Base-by-base conservation (phyloP, 2,797 vertebrate species). In the Erethizon dorsatum region DNA sequence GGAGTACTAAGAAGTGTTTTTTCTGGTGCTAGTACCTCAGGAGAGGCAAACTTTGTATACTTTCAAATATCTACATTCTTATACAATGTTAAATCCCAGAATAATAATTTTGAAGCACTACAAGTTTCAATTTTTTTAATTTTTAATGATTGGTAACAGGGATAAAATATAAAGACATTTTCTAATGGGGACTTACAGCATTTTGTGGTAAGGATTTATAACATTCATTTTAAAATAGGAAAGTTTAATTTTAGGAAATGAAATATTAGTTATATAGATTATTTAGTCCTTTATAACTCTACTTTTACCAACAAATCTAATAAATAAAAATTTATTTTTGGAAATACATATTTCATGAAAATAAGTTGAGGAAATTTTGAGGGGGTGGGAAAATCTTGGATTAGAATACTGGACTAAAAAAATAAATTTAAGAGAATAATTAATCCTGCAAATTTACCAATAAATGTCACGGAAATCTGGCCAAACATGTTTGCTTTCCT, bases 341-440 rank as follows among this genome's bases (percentile, higher is more conserved):
- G 20, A 85, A 73, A 79, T 67, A 5, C 77, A 7, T 63, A 57
- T 63, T 41, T 7, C 45, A 69, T 52, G 10, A 47, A 90, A 96
- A 89, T 89, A 13, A 87, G 80, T 59, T 77, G 12, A 90, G 31
- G 1, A 31, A 83, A 26, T 54, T 80, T 89, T 85, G 6, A 37
- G 20, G 33, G 45, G 7, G 83, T 52, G 1, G 28, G 50, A 90
- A 96, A 91, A 57, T 0, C 28, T 94, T 61, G 28, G 86, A 63
- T 31, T 37, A 83, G 41, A 78, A 69, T 50, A 83, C 4, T 86
- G 78, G 8, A 71, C 6, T 65, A 10, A 1, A 10, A 1, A 83
- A 73, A 88, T 93, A 96, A 65, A 96, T 79, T 84, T 20, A 82
- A 78, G 17, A 85, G 1, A 61, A 65, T 37, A 61, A 56, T 97